Conservation (phyloP, 2,797 vertebrate genomes). For the Gambusia yucatana region DNA sequence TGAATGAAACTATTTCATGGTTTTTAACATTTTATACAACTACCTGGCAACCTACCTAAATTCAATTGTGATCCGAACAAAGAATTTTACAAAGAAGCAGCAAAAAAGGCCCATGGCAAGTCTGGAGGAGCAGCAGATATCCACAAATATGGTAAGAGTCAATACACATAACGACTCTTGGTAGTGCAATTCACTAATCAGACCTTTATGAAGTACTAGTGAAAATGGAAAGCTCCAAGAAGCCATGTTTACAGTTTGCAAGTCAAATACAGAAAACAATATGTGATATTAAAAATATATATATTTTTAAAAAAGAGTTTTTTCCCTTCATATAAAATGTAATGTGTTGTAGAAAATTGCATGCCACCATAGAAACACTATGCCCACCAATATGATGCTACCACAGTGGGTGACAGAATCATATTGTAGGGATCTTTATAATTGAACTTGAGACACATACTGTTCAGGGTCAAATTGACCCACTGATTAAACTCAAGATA, state of each 20-base stretch:
- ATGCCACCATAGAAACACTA: background rate
- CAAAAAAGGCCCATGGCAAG: background rate
- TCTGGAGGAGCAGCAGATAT: background rate
- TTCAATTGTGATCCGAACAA: background rate
- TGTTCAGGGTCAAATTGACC: too few species aligned
- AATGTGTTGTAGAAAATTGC: background rate
- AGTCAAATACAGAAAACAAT: background rate
- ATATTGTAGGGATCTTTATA: background rate
- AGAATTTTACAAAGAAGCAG: constrained; percentile 3
- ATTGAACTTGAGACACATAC: too few species aligned
- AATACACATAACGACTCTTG: background rate
- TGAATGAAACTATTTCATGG: background rate
- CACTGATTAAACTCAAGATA: too few species aligned
- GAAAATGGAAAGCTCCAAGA: background rate
- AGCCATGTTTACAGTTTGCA: background rate
- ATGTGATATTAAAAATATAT: background rate
- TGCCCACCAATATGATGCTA: too few species aligned
- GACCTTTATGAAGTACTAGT: background rate
- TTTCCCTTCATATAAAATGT: background rate
- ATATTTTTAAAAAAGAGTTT: too few species aligned
- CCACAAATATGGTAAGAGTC: background rate
- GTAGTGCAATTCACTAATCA: background rate
- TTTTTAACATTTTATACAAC: background rate
- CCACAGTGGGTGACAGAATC: background rate
- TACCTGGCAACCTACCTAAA: background rate